Evolutionary conservation across 2,888 invertebrate species (phyloP), one percentile per base, ranked within the genome.

Genomic region (Phyto melanocephala): DNA sequence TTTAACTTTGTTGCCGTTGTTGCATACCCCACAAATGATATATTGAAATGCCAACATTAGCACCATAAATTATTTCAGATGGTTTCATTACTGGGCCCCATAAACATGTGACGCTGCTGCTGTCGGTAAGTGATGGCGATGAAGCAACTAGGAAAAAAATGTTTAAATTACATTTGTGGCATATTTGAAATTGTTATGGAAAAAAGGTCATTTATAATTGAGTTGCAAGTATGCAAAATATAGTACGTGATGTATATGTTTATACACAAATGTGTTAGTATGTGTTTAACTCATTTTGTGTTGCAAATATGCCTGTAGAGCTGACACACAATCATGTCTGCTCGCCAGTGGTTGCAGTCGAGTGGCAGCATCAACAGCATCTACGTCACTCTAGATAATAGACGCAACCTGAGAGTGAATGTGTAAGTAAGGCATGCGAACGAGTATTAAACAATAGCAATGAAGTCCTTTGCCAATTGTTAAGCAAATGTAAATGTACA

Each of bases 121-220:
- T n/a, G n/a, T n/a, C n/a, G n/a, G n/a, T n/a, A n/a, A 6, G 47
- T 10, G 24, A 5, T 6, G 6, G 45, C 0, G 45, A 8, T 4
- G 17, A 3, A 45, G n/a, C 13, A 50, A 8, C 15, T 15, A 15
- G 45, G 10, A 13, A 67, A 33, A 58, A 45, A 60, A 60, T 67
- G 52, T 79, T 71, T 76, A 82, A 79, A 82, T 82, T 82, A 82
- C 82, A 79, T 82, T 79, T 79, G 82, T 82, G 82, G 75, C 82
- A 82, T 82, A 71, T 82, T 82, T 79, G 75, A 79, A 79, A 71
- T 67, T 79, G 67, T 79, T 71, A 67, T 71, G 65, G 71, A 75
- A 75, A 79, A 82, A 79, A 79, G 82, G 82, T 82, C 82, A 82
- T 71, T 71, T 82, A 75, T 82, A 82, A 82, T 82, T 82, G 75